phyloP scores from a whole-genome alignment of 2,113 vertebrate species.

The Oreochromis aureus region DNA sequence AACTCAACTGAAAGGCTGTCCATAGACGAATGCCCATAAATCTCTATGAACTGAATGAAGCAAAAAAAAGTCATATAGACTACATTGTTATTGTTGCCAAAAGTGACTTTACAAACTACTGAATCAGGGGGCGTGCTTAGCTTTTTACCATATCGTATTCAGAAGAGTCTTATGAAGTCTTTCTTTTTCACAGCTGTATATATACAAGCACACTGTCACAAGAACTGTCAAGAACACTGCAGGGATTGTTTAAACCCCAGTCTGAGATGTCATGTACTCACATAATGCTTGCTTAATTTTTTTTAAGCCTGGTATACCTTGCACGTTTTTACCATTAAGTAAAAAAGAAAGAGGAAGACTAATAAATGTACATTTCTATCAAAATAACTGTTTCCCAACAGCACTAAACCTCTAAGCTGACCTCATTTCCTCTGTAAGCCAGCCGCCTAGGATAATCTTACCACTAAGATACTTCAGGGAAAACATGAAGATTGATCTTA shows the following conservation, averaged over 20 bases:
- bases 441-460: conserved; percentile 15
- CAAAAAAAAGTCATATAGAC: not conserved
- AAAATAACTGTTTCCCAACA: conserved; percentile 1
- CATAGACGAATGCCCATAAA: not conserved
- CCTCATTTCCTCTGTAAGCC: conserved; percentile 3
- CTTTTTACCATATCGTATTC: not conserved
- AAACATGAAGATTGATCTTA: conserved; percentile 5
- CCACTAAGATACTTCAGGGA: conserved; percentile 7
- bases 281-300: not conserved
- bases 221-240: not conserved
- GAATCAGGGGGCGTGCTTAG: not conserved
- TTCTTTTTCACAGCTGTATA: not conserved
- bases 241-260: not conserved
- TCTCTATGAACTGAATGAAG: not conserved
- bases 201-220: not conserved
- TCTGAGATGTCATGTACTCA: not conserved
- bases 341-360: not conserved
- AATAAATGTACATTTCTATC: not conserved
- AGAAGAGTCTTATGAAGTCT: not conserved
- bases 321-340: not conserved
- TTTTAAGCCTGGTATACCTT: not conserved
- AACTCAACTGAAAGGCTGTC: not conserved
- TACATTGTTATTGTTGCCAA: not conserved
- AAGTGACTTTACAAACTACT: not conserved
- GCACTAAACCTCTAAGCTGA: not conserved